Conservation (phyloP, 2,113 vertebrate species). For the Orcinus orca region DNA sequence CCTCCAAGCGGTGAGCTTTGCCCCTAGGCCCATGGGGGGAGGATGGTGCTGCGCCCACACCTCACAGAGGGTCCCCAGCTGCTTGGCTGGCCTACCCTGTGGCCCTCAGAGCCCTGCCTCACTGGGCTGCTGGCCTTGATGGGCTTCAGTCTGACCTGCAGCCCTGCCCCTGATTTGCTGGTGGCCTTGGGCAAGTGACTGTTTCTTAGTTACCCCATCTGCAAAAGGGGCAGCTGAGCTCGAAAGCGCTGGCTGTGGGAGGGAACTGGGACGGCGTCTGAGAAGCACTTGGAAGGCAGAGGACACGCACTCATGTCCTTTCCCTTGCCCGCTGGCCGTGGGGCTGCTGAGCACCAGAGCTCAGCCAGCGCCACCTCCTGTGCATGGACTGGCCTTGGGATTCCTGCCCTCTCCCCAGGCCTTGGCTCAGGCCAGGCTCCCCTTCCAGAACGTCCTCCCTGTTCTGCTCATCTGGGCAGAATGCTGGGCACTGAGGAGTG, state of each 20-base stretch:
- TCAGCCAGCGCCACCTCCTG: background rate
- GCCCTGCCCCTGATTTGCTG: background rate
- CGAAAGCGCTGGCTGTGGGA: rapidly evolving
- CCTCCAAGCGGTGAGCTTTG: conserved; percentile 90
- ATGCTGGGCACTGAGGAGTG: background rate
- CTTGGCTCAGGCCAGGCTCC: background rate
- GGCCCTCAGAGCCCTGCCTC: background rate
- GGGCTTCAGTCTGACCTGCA: background rate
- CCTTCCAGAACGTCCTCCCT: background rate
- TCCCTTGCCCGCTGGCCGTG: rapidly evolving
- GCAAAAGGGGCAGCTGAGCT: background rate
- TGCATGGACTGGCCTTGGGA: rapidly evolving
- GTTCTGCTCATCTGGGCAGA: background rate
- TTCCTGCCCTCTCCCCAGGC: background rate
- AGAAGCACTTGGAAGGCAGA: background rate
- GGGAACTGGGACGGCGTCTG: background rate
- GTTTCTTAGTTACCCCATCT: background rate
- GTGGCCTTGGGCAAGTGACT: background rate
- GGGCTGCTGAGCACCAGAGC: background rate
- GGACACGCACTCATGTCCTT: rapidly evolving
- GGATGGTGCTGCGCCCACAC: background rate
- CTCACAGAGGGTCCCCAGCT: background rate
- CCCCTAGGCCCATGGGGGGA: too few species aligned
- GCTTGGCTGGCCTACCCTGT: too few species aligned
- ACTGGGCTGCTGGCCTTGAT: background rate